These are phyloP conservation scores for Anguilla obscura DNA, from an alignment of 2,797 vertebrate species.

Conservation along the genomic window DNA sequence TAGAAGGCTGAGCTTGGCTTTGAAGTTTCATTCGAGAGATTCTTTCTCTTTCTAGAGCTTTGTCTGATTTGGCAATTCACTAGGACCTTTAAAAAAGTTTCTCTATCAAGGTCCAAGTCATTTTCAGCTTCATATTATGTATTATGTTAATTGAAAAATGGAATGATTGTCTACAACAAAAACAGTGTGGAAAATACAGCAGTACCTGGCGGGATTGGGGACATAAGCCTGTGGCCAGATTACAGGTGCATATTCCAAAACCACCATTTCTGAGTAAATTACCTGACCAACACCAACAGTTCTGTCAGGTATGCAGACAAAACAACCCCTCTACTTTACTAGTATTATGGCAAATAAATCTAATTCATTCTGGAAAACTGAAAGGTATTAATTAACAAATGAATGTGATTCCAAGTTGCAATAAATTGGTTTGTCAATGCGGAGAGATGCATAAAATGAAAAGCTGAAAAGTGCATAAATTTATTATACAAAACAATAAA, in stretches of 20 bases:
- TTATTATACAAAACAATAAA: no score
- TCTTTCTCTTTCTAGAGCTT: not conserved
- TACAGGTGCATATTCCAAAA: not conserved
- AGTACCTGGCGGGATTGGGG: not conserved
- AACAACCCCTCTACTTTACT: no score
- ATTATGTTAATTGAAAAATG: not conserved
- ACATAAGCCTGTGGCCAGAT: not conserved
- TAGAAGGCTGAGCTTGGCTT: not conserved
- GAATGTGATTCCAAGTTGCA: no score
- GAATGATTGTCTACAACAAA: not conserved
- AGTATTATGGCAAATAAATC: no score
- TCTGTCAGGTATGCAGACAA: no score
- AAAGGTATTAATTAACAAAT: no score
- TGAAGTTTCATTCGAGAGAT: not conserved
- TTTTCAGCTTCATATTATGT: no score
- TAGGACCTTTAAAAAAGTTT: not conserved
- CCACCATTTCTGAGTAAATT: not conserved
- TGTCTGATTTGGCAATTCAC: not conserved
- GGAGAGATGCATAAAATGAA: no score
- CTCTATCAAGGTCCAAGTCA: not conserved
- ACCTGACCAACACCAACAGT: not conserved
- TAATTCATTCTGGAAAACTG: no score
- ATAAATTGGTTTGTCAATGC: no score
- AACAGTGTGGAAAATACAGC: not conserved
- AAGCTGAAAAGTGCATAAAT: no score